Evolutionary conservation across 2,797 vertebrate genomes (phyloP).

Genomic region (Hafferia zeledoni): DNA sequence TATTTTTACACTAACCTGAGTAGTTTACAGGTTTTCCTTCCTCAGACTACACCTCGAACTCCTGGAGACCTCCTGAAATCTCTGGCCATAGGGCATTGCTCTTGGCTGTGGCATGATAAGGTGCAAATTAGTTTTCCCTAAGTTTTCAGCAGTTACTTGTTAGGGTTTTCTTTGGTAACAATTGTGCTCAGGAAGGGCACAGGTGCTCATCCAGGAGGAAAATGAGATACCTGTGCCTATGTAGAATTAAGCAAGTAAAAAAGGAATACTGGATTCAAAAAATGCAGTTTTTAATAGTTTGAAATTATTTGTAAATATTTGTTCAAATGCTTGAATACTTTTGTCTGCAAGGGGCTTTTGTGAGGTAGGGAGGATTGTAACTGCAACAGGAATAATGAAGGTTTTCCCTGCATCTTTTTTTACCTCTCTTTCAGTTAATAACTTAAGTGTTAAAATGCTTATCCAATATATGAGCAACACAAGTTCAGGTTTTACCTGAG

Average conservation of each 20-base stretch:
- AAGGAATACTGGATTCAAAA: not conserved
- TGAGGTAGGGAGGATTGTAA: not conserved
- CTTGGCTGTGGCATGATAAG: not conserved
- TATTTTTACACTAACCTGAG: not conserved
- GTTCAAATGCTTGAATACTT: not conserved
- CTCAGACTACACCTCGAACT: not conserved
- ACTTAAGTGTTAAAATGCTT: not conserved
- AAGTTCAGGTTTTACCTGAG: not conserved
- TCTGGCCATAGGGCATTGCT: not conserved
- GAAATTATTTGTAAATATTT: not conserved
- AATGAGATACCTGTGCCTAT: not conserved
- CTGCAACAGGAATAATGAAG: not conserved
- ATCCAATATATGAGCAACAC: not conserved
- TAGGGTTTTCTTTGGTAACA: not conserved
- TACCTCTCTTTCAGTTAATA: not conserved
- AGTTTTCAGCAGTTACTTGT: not conserved
- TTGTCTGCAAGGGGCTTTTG: not conserved
- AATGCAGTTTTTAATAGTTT: not conserved
- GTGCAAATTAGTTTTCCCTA: not conserved
- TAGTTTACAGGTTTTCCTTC: not conserved
- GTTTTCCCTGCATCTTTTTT: not conserved
- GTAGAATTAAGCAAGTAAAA: not conserved
- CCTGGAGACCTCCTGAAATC: not conserved
- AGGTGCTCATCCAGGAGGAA: not conserved
- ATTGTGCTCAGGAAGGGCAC: not conserved